Base-by-base conservation (phyloP, 2,888 invertebrate genomes). In the Imbricaverruca yamaguchii region DNA sequence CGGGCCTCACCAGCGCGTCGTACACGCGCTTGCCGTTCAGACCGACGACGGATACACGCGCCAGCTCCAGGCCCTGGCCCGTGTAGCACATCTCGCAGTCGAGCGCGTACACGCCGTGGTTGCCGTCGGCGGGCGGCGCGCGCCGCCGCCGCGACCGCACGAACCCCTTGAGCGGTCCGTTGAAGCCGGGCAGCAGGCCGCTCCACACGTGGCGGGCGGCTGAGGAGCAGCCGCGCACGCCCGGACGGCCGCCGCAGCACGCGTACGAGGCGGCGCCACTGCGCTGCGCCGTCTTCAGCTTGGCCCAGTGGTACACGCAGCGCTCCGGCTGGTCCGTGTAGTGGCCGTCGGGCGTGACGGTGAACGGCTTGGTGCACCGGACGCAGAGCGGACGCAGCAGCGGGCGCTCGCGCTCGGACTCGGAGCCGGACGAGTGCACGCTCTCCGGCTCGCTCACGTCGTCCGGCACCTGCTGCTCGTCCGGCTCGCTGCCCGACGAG, bases 181-280 rank as follows among this genome's bases (percentile, higher is more conserved):
- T 94, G 84, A 91, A 88, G 7, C 94, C 94, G 8, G 90, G 89
- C 21, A 89, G 88, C 0, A 92, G 87, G 0, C 94, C 94, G 80
- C 89, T 91, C 94, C 94, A 94, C 0, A 95, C 94, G 87, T 95
- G 95, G 82, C 90, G 87, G 15, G 89, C 89, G 0, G 90, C 91
- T 7, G 87, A 87, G 11, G 90, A 89, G 87, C 94, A 95, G 0
- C 94, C 94, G 18, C 80, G 79, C n/a, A 13, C 23, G 57, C 79
- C 79, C 79, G 79, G 79, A 23, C 79, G 79, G 57, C 79, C 79
- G 79, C 57, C 79, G 23, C 79, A 79, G 57, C 79, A 79, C 57
- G n/a, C 57, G 79, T 57, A 59, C 23, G 23, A 23, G 23, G 57
- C 11, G 12, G 56, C n/a, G 57, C 79, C 79, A 18, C 23, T 53